phyloP scores from a whole-genome alignment of 2,888 invertebrate species.

The Macropis europaea region DNA sequence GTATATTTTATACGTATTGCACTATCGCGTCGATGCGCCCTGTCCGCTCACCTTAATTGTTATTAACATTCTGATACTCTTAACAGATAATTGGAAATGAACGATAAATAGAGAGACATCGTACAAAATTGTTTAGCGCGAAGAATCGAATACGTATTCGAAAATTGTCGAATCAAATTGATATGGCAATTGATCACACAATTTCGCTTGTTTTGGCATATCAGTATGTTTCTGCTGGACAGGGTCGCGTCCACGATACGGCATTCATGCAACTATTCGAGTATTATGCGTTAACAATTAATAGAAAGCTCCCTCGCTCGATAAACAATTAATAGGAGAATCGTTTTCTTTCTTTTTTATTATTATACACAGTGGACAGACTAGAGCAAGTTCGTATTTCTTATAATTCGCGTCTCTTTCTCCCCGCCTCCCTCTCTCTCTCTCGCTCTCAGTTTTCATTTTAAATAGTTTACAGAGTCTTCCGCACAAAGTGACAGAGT shows the following conservation, averaged over 20 bases:
- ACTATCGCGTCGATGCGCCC: conserved; percentile 20
- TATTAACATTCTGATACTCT: no score
- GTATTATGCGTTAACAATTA: conserved; percentile 53
- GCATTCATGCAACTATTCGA: conserved; percentile 29
- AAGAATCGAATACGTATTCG: no score
- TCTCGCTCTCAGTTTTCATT: neutral
- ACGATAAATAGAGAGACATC: no score
- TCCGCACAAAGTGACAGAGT: conserved; percentile 42
- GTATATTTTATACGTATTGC: conserved; percentile 32
- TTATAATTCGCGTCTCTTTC: conserved; percentile 17
- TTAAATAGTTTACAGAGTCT: no score
- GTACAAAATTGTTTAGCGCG: no score
- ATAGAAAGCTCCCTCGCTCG: conserved; percentile 52
- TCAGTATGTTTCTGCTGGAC: no score
- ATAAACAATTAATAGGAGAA: conserved; percentile 49
- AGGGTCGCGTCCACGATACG: conserved; percentile 22
- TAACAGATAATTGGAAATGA: no score
- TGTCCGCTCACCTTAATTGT: no score
- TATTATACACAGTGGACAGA: conserved; percentile 68
- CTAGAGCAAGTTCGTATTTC: conserved; percentile 59
- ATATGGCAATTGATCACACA: no score
- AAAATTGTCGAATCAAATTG: no score
- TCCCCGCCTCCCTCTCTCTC: neutral
- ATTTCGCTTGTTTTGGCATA: no score
- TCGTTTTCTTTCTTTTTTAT: no score